Conservation (phyloP, 2,113 vertebrate species). For the Semnornis frantzii region DNA sequence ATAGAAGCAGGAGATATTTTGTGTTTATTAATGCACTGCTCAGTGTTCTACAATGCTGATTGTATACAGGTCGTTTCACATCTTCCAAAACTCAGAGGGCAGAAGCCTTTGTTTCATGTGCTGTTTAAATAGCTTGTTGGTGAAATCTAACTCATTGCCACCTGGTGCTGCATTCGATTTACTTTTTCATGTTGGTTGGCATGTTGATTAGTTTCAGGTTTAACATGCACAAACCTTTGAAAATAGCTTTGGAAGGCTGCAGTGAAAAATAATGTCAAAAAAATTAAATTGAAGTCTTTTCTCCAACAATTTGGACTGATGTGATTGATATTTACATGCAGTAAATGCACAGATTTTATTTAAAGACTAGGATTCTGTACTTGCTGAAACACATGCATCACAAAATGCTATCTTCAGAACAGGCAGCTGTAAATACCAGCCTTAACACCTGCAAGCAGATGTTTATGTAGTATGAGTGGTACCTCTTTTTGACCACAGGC, state of each 20-base stretch:
- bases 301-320: background rate
- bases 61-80: background rate
- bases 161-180: background rate
- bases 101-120: background rate
- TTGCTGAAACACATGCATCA: background rate
- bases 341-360: background rate
- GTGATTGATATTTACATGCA: background rate
- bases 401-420: background rate
- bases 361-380: background rate
- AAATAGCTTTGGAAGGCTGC: background rate
- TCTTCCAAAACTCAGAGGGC: background rate
- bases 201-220: background rate
- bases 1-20: background rate
- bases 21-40: background rate
- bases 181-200: background rate
- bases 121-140: background rate
- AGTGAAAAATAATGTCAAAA: background rate
- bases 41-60: background rate
- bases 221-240: background rate
- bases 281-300: background rate
- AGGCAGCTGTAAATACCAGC: background rate
- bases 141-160: background rate
- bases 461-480: background rate
- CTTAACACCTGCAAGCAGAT: background rate
- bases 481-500: background rate